phyloP scores from a whole-genome alignment of 2,888 invertebrate species.

The Torymus aiolomorphi region DNA sequence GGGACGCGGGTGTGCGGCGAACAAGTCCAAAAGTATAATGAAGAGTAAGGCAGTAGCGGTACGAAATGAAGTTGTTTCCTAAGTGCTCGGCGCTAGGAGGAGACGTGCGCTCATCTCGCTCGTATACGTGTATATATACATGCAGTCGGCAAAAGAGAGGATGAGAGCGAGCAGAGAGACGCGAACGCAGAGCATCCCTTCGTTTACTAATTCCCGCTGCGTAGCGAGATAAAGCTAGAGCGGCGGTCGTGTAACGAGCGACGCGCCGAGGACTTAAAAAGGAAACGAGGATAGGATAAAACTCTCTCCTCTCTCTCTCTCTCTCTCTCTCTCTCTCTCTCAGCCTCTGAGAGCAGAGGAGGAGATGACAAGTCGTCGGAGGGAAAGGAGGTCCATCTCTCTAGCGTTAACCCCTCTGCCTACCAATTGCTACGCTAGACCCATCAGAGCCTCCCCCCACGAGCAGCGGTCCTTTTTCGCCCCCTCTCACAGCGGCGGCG shows the following conservation, averaged over 20 bases:
- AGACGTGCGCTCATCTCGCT: slow-evolving; percentile 29
- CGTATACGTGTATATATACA: neutral
- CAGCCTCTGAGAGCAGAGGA: neutral
- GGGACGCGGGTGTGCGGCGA: neutral
- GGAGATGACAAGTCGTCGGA: slow-evolving; percentile 4
- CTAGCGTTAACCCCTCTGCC: slow-evolving; percentile 50
- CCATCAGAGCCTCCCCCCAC: slow-evolving; percentile 59
- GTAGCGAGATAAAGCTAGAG: slow-evolving; percentile 68
- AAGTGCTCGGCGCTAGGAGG: slow-evolving; percentile 54
- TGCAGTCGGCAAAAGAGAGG: neutral
- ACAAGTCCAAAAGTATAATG: slow-evolving; percentile 45
- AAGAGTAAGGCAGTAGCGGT: slow-evolving; percentile 40
- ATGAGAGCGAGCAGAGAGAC: neutral
- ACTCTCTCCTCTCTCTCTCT: slow-evolving; percentile 19
- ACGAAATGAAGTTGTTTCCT: slow-evolving; percentile 60
- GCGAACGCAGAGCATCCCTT: slow-evolving; percentile 36
- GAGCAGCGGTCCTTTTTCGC: neutral
- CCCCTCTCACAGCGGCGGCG: slow-evolving; percentile 5
- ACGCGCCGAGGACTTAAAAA: slow-evolving; percentile 52
- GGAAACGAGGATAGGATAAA: slow-evolving; percentile 56
- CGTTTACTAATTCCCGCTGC: slow-evolving; percentile 72
- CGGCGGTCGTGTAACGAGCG: slow-evolving; percentile 56
- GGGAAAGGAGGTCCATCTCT: slow-evolving; percentile 45
- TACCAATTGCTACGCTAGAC: slow-evolving; percentile 60
- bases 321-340: slow-evolving; percentile 27